Evolutionary conservation across 1,140 invertebrate species (phyloP), one percentile per base, ranked within the genome.

Genomic region (Tetramorium simillimum): DNA sequence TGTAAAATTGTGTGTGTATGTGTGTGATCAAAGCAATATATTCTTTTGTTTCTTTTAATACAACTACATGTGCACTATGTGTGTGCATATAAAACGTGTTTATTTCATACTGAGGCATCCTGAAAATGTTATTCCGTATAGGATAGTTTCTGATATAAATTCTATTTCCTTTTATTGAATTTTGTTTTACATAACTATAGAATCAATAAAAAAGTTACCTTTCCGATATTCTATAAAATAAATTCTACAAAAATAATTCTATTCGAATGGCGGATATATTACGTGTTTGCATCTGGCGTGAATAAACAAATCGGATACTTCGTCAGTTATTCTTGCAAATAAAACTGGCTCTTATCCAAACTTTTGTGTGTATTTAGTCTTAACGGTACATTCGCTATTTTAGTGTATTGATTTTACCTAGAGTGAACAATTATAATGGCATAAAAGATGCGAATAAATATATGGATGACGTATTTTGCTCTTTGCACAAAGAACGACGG

Each of bases 291-390:
- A 56, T 81, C 33, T 81, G n/a, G 12, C 21, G 10, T 24, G 58
- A 70, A 81, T 56, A 69, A 80, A 56, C 33, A 81, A 81, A 58
- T 70, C 28, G 10, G 14, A 14, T 16, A 40, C 7, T 43, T 80
- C 18, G 43, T 49, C 46, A 56, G 10, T 56, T 56, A 28, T 28
- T 21, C 51, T 18, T 70, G 49, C 65, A 70, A 70, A 70, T n/a
- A 70, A 81, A 81, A 70, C 51, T 56, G 49, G 49, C 33, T 10
- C 37, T 81, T 81, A 43, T 70, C 21, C 28, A 56, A 37, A 70
- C 14, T 37, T 43, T 21, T 12, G 5, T 46, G 33, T 24, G 5
- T 58, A 56, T 58, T 40, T 21, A 33, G 70, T 37, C 51, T 81
- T 81, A 56, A 67, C 7, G 51, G 16, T 33, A 40, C 14, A 70